These are phyloP conservation scores for Arbacia lixula DNA, from an alignment of 53 echinoderm and acorn worm genomes.

Conservation along the genomic window DNA sequence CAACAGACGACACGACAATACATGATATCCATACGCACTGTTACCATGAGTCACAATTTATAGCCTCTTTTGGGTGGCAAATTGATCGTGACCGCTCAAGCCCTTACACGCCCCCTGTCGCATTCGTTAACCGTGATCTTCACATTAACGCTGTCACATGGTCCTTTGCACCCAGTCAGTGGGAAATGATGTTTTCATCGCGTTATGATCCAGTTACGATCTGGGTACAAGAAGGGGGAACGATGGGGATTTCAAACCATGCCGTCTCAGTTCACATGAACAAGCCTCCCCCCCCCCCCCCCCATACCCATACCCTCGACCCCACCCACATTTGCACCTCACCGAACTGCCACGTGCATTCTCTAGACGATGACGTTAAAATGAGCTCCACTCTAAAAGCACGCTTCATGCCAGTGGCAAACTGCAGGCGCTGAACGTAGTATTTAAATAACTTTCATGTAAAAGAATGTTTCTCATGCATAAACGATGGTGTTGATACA, in stretches of 20 bases:
- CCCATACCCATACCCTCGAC: background rate
- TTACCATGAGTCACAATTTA: slow-evolving; percentile 30
- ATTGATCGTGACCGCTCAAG: slow-evolving; percentile 35
- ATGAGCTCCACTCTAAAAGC: too few relatives aligned
- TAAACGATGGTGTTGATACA: too few relatives aligned
- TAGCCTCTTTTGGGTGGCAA: slow-evolving; percentile 24
- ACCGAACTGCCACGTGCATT: background rate
- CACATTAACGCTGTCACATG: slow-evolving; percentile 25
- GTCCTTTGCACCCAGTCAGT: background rate
- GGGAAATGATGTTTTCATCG: slow-evolving; percentile 37
- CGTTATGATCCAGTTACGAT: slow-evolving; percentile 47
- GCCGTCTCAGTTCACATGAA: too few relatives aligned
- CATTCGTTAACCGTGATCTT: slow-evolving; percentile 48
- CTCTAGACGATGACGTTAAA: too few relatives aligned
- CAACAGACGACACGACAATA: too few relatives aligned
- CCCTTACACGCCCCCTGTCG: background rate
- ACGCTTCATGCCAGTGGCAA: too few relatives aligned
- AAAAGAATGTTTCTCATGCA: too few relatives aligned
- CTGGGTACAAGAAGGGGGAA: slow-evolving; percentile 41
- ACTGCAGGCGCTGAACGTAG: too few relatives aligned
- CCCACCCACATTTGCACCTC: background rate
- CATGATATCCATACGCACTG: background rate
- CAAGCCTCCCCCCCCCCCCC: background rate
- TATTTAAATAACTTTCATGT: too few relatives aligned
- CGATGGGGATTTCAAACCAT: too few relatives aligned